Base-by-base conservation (phyloP, 2,888 invertebrate species). In the Nycteola revayana region DNA sequence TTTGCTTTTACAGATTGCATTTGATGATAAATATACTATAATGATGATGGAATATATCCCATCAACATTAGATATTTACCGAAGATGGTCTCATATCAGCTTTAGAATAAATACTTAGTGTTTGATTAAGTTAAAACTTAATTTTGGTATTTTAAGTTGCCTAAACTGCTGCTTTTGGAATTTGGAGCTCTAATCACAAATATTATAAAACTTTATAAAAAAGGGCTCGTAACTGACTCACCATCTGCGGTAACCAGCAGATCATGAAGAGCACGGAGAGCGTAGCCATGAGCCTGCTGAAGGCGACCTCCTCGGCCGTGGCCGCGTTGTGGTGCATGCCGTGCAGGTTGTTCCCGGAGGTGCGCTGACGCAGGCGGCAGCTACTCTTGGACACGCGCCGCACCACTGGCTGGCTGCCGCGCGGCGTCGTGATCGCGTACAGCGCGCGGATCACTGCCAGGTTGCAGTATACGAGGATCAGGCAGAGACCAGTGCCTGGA, bases 241-340 rank as follows among this genome's bases (percentile, higher is more conserved):
- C 96, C 94, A 96, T 93, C 79, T 96, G 95, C 10, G 96, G 96
- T 83, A 95, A 90, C 96, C 96, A 96, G 79, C 95, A 96, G 25
- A 94, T 82, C 63, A 96, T 93, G 74, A 96, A 96, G 14, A 94
- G 92, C 47, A 95, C 91, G 48, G 96, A 95, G 24, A 96, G 90
- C 30, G 93, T 91, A 1, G 94, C 94, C 96, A 96, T 96, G 25
- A 96, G 90, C 58, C 94, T 91, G 53, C 95, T 95, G 77, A 96
- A 96, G 42, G 95, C 94, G 30, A 95, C 91, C 78, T 96, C 96
- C 70, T 96, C 96, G 1, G 93, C 92, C 0, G 96, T 94, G 49
- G 92, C 90, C 10, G 90, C 80, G 64, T 86, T 86, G 70, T 83
- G 81, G 28, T 74, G 66, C 35, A 42, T 42, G 11, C 45, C 32